Evolutionary conservation across 2,797 vertebrate genomes (phyloP).

Genomic region (Spinibarbus caldwelli): DNA sequence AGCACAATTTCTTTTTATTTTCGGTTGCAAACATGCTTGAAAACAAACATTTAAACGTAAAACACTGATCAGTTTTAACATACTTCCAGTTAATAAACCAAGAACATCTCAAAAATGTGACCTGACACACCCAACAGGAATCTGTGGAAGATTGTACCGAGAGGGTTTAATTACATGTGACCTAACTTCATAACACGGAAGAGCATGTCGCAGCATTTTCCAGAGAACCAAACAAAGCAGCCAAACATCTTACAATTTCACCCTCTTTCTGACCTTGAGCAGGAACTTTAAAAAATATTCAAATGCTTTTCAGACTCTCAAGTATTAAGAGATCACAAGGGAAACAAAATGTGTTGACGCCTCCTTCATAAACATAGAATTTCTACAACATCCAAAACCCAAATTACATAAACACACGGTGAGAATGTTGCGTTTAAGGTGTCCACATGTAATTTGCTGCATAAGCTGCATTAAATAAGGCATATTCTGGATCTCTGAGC

Average conservation of each 20-base stretch:
- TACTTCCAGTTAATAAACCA: conserved; percentile 1
- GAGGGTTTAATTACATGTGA: not conserved
- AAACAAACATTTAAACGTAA: conserved; percentile 4
- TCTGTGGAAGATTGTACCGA: not conserved
- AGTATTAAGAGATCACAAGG: not conserved
- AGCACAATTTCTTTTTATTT: conserved; percentile 30
- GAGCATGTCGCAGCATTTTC: not conserved
- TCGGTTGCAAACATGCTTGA: conserved; percentile 15
- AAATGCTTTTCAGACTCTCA: not conserved
- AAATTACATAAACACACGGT: not conserved
- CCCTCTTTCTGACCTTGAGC: not conserved
- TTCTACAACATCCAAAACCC: not conserved
- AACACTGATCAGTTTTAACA: not conserved
- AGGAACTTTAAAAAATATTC: not conserved
- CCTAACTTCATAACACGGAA: not conserved
- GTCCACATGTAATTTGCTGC: conserved; percentile 7
- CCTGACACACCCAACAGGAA: not conserved
- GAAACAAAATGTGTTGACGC: not conserved
- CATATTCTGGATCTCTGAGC: conserved; percentile 48
- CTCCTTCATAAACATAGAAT: not conserved
- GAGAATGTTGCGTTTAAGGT: not conserved
- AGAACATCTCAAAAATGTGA: not conserved
- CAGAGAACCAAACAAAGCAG: not conserved
- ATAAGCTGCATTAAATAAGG: conserved; percentile 53
- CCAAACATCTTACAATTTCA: not conserved